Evolutionary conservation across 1,140 invertebrate genomes (phyloP).

Genomic region (Ooceraea biroi): DNA sequence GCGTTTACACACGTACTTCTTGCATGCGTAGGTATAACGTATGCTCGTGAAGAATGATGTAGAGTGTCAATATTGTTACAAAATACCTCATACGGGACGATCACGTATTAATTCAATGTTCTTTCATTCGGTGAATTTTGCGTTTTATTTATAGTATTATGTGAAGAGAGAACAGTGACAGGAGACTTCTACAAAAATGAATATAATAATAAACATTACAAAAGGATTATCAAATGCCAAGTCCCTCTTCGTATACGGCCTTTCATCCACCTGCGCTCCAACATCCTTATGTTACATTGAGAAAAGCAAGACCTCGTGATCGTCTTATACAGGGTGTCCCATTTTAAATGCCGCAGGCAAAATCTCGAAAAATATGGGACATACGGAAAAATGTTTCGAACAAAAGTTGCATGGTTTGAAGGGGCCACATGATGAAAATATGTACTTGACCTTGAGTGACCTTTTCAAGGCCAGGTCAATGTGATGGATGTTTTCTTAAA

Average conservation of each 20-base stretch:
- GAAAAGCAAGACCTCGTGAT: no score
- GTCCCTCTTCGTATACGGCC: background rate
- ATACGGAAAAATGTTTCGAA: no score
- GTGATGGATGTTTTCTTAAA: no score
- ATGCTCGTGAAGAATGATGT: conserved; percentile 73
- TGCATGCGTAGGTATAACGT: conserved; percentile 47
- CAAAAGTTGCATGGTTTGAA: no score
- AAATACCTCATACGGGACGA: conserved; percentile 75
- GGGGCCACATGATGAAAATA: no score
- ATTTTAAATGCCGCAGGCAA: no score
- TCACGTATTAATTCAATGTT: conserved; percentile 73
- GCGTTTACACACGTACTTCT: conserved; percentile 51
- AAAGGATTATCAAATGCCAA: conserved; percentile 64
- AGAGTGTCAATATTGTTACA: conserved; percentile 76
- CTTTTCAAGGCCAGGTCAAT: no score
- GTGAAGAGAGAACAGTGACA: conserved; percentile 73
- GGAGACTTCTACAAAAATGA: conserved; percentile 78
- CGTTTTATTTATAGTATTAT: conserved; percentile 78
- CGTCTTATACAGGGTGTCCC: no score
- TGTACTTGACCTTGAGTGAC: no score
- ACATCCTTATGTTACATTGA: background rate
- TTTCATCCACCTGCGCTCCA: background rate
- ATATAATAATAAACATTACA: conserved; percentile 76
- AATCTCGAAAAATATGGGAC: no score
- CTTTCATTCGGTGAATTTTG: conserved; percentile 73